Percentiles rank a stretch among this genome's conserved stretches.
Conservation (phyloP, 2,113 vertebrate genomes). For the Sigmodon hispidus region DNA sequence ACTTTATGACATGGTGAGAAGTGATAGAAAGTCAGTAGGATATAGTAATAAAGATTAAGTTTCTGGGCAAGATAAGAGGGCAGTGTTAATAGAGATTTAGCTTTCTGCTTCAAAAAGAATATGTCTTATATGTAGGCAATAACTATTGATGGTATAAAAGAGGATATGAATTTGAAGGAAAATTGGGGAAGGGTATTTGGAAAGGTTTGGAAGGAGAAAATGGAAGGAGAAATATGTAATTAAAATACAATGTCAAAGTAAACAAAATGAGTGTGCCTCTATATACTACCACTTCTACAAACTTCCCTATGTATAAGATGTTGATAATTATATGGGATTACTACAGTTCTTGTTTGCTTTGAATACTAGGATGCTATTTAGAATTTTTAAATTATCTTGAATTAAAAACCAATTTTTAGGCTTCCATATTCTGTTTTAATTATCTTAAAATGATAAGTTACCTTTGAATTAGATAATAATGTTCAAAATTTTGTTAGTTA, state of each 20-base stretch:
- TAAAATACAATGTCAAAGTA: background rate
- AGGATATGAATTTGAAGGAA: background rate
- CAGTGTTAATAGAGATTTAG: constrained; percentile 14
- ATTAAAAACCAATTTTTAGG: background rate
- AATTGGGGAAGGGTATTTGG: background rate
- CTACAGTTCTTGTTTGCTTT: constrained; percentile 42
- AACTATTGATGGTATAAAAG: background rate
- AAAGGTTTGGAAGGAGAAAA: background rate
- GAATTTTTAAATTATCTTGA: constrained; percentile 36
- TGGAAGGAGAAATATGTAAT: background rate
- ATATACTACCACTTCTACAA: background rate
- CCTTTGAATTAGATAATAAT: constrained; percentile 50
- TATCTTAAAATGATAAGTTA: constrained; percentile 13
- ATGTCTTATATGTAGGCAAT: background rate
- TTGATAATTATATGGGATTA: constrained; percentile 29
- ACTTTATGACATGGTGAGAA: background rate
- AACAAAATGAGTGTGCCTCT: constrained; percentile 15
- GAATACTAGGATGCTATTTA: constrained; percentile 1
- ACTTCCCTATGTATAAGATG: constrained; percentile 44
- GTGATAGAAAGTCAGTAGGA: constrained; percentile 3
- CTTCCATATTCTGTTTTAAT: background rate
- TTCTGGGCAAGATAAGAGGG: background rate
- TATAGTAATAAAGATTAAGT: constrained; percentile 50
- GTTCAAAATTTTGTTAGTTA: constrained; percentile 44
- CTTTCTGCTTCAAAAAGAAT: constrained; percentile 32